Conservation (phyloP, 2,888 invertebrate species). For the Habroteleia sp. region DNA sequence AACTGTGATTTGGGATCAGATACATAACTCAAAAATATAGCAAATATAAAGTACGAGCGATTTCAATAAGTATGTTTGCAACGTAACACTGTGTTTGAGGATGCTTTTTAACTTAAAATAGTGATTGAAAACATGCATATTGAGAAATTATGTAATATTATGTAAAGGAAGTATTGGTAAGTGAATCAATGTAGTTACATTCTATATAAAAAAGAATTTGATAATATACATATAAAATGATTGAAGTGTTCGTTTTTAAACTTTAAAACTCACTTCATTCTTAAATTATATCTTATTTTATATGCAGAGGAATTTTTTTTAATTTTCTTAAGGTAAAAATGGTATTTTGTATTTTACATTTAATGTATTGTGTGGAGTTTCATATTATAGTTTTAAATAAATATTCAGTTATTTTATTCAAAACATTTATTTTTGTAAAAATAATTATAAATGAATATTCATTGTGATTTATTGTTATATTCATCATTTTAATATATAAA, state of each 20-base stretch:
- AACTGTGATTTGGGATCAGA: constrained; percentile 49
- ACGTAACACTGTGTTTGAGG: constrained; percentile 42
- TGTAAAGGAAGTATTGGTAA: constrained; percentile 58
- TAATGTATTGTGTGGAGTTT: too few species aligned
- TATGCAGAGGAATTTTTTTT: too few species aligned
- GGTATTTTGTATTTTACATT: constrained; percentile 2
- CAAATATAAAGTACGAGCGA: constrained; percentile 14
- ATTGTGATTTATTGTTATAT: not conserved
- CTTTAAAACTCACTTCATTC: too few species aligned
- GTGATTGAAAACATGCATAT: constrained; percentile 57
- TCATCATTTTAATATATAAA: too few species aligned
- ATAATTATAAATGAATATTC: not conserved
- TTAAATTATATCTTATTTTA: too few species aligned
- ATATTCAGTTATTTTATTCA: too few species aligned
- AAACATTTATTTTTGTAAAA: too few species aligned
- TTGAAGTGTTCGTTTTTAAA: too few species aligned
- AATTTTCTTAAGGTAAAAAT: too few species aligned
- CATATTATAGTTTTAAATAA: too few species aligned
- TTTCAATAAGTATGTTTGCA: constrained; percentile 58
- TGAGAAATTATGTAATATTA: constrained; percentile 58
- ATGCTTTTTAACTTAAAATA: constrained; percentile 53
- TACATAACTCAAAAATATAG: constrained; percentile 21
- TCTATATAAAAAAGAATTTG: constrained; percentile 47
- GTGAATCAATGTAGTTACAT: constrained; percentile 54
- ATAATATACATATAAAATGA: constrained; percentile 47